phyloP scores from a whole-genome alignment of 2,113 vertebrate species.

The zebrafish (Danio rerio) region DNA sequence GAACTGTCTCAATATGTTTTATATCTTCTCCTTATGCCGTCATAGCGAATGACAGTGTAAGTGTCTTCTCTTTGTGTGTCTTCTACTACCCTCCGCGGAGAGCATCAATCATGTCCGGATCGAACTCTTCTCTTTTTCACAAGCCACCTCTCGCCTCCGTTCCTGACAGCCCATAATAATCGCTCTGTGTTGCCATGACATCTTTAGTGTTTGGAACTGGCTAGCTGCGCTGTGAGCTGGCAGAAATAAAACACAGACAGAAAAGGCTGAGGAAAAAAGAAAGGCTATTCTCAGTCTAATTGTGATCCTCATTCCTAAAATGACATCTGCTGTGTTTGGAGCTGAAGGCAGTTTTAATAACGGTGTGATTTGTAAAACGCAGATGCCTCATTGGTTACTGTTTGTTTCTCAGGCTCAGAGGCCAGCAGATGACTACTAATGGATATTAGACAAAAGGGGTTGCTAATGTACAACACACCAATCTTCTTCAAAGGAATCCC shows the following conservation, averaged over 20 bases:
- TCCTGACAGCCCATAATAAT: constrained; percentile 45
- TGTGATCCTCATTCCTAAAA: not conserved
- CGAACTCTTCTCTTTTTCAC: constrained; percentile 23
- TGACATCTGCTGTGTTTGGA: not conserved
- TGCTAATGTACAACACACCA: not conserved
- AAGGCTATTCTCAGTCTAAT: constrained; percentile 28
- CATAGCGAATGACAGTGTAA: not conserved
- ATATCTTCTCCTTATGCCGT: too few species aligned
- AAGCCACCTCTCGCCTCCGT: not conserved
- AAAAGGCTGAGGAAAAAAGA: not conserved
- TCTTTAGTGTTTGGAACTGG: constrained; percentile 24
- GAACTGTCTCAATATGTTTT: too few species aligned
- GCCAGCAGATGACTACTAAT: not conserved
- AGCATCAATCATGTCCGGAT: constrained; percentile 32
- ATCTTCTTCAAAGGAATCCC: not conserved
- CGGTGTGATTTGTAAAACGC: not conserved
- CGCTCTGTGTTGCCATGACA: constrained; percentile 7
- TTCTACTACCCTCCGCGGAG: not conserved
- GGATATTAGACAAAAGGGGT: not conserved
- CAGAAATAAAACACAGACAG: constrained; percentile 26
- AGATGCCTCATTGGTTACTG: not conserved
- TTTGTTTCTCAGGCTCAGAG: not conserved
- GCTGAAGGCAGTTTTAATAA: constrained; percentile 7
- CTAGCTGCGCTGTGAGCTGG: not conserved
- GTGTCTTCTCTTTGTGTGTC: constrained; percentile 3